Evolutionary conservation across 2,113 vertebrate species (phyloP).

Genomic region (Silurus meridionalis): DNA sequence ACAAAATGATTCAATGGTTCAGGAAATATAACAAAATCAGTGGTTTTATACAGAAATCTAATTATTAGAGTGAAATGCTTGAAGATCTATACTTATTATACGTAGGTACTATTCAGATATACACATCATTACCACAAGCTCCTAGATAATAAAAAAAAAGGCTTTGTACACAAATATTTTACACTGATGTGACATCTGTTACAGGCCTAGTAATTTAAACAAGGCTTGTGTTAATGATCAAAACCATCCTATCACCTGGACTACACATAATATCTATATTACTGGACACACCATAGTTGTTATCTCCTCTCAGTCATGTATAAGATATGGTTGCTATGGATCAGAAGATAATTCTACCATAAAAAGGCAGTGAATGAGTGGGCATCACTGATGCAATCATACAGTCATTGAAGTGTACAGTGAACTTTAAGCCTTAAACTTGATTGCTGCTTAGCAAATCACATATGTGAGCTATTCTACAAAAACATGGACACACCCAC

Average conservation of each 20-base stretch:
- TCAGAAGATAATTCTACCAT: neutral
- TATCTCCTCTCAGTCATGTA: neutral
- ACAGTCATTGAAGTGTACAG: neutral
- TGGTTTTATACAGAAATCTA: neutral
- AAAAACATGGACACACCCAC: neutral
- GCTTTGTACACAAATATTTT: neutral
- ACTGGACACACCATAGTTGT: neutral
- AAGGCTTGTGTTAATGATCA: neutral
- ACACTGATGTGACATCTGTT: neutral
- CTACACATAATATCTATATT: neutral
- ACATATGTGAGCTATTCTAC: neutral
- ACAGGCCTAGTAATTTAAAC: neutral
- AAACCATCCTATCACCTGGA: no score
- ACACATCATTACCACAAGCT: no score
- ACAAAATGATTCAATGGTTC: no score
- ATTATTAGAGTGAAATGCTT: neutral
- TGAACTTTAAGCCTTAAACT: neutral
- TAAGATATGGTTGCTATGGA: neutral
- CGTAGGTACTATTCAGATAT: no score
- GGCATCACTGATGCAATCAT: neutral
- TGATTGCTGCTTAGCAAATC: neutral
- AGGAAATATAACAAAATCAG: no score
- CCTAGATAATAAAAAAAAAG: neutral
- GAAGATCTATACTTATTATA: neutral
- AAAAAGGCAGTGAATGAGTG: neutral